Evolutionary conservation across 1,140 invertebrate species (phyloP).

Genomic region (Leptinotarsa undecemlineata): DNA sequence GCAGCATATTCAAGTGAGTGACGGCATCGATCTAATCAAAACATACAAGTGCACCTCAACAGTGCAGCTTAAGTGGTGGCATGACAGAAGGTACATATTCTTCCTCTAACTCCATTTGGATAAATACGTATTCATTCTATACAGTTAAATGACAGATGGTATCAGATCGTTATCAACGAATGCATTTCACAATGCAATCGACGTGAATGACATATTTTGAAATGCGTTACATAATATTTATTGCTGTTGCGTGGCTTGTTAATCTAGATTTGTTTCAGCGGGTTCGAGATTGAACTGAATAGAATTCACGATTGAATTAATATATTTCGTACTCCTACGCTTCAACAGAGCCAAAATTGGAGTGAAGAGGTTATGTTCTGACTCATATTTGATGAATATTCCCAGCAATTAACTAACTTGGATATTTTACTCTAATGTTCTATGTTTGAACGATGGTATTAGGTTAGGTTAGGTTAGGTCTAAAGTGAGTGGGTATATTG

Average conservation of each 20-base stretch:
- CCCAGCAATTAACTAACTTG: no score
- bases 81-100: background rate
- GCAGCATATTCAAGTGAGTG: no score
- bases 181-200: constrained; percentile 6
- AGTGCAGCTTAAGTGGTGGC: no score
- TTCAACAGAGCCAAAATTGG: no score
- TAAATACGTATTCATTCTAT: constrained; percentile 10
- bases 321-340: background rate
- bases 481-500: no score
- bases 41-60: no score
- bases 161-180: background rate
- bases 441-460: no score
- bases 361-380: no score
- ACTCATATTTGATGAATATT: no score
- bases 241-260: background rate
- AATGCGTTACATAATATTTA: constrained; percentile 12
- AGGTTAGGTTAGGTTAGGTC: no score
- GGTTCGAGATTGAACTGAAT: background rate
- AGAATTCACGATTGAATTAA: background rate
- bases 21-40: no score
- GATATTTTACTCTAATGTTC: no score
- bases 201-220: constrained; percentile 15
- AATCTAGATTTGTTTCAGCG: background rate
- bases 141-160: constrained; percentile 13
- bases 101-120: background rate